These are phyloP conservation scores for Proterorhinus semilunaris DNA, from an alignment of 2,113 vertebrate genomes.

Conservation along the genomic window DNA sequence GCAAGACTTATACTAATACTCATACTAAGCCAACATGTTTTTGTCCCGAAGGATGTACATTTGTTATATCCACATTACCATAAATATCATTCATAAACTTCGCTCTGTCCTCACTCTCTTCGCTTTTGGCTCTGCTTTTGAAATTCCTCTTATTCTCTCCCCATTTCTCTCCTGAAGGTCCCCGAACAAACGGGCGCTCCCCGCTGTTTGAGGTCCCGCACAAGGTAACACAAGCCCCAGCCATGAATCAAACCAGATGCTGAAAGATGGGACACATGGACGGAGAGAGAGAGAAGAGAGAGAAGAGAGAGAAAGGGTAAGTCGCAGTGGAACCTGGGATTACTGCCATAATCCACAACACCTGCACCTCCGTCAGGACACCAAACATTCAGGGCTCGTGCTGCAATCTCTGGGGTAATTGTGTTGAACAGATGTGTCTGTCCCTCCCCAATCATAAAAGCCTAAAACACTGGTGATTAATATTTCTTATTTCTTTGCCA, in stretches of 20 bases:
- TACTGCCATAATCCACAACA: conserved; percentile 8
- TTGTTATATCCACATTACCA: background rate
- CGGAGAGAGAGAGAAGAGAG: background rate
- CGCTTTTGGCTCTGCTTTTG: conserved; percentile 32
- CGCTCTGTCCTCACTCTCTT: background rate
- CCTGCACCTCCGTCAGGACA: background rate
- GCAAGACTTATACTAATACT: no score
- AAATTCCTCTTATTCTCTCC: background rate
- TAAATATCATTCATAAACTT: conserved; percentile 27
- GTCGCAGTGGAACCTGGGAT: background rate
- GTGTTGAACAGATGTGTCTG: background rate
- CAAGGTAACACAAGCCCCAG: conserved; percentile 49
- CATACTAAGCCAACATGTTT: background rate
- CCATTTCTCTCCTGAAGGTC: conserved; percentile 17
- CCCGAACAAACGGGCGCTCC: conserved; percentile 23
- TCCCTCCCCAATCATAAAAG: background rate
- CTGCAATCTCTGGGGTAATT: background rate
- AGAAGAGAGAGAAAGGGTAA: background rate
- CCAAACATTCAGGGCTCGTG: background rate
- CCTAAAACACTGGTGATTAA: no score
- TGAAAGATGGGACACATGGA: conserved; percentile 16
- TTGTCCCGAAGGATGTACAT: background rate
- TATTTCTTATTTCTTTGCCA: no score
- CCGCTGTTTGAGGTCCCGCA: conserved; percentile 40
- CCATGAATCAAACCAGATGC: conserved; percentile 54